phyloP scores from a whole-genome alignment of 2,113 vertebrate species.

The Rhizomys pruinosus region DNA sequence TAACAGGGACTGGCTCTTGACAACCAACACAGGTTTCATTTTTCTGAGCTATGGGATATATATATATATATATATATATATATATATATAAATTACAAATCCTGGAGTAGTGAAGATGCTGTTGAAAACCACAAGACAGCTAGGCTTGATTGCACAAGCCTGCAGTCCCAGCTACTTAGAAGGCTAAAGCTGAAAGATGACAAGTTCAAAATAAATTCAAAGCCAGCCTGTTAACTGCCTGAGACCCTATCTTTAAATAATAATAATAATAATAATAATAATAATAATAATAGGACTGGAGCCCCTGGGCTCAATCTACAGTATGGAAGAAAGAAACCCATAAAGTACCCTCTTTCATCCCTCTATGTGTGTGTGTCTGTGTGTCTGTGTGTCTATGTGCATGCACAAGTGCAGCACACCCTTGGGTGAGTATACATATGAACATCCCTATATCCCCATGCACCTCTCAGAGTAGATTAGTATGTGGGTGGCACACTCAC shows the following conservation, averaged over 20 bases:
- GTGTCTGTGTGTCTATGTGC: too few species aligned
- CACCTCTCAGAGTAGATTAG: background rate
- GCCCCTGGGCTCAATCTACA: background rate
- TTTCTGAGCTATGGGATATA: too few species aligned
- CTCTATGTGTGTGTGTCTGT: too few species aligned
- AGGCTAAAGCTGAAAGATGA: background rate
- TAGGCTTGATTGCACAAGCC: background rate
- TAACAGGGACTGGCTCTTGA: slow-evolving; percentile 13
- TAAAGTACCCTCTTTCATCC: too few species aligned
- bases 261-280: background rate
- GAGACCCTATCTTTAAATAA: background rate
- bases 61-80: too few species aligned
- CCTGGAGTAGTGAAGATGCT: background rate
- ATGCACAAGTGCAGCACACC: too few species aligned
- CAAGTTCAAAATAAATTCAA: background rate
- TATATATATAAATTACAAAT: background rate
- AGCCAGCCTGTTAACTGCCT: background rate
- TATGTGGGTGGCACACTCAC: background rate
- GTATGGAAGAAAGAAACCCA: background rate
- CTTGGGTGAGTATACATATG: background rate
- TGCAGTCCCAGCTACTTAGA: background rate
- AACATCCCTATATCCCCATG: background rate
- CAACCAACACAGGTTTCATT: background rate
- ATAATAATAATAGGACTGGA: background rate
- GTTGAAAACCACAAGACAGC: background rate